Percentiles rank a stretch among this genome's conserved stretches.
These are phyloP conservation scores for Drosophila quasianomalipes DNA, from an alignment of 2,888 invertebrate genomes.

Conservation along the genomic window DNA sequence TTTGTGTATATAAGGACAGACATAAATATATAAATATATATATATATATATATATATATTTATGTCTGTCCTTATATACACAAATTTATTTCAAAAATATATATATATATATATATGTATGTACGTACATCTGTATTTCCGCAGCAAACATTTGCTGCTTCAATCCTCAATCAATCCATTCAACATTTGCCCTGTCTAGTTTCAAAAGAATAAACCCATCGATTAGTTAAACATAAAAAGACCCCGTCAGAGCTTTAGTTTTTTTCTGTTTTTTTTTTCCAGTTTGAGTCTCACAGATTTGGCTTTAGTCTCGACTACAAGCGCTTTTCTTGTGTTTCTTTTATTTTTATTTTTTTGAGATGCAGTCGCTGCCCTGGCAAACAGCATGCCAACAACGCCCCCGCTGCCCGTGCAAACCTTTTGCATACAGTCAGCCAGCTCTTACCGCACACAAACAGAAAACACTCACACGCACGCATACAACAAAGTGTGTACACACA, in stretches of 20 bases:
- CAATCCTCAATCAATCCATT: conserved; percentile 35
- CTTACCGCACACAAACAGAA: conserved; percentile 16
- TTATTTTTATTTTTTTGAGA: not conserved
- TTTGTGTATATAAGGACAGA: not conserved
- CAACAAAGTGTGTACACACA: conserved; percentile 1
- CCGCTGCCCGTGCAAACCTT: conserved; percentile 27
- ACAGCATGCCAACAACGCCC: conserved; percentile 44
- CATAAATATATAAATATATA: not conserved
- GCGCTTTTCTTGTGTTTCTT: conserved; percentile 4
- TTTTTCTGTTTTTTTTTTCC: not conserved
- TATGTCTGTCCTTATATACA: too few relatives aligned
- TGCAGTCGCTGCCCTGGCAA: conserved; percentile 43
- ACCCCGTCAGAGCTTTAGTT: conserved; percentile 6
- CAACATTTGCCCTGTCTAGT: conserved; percentile 32
- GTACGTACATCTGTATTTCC: not conserved
- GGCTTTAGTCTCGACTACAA: conserved; percentile 6
- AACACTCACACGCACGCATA: conserved; percentile 1
- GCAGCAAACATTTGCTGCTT: conserved; percentile 5
- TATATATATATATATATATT: not conserved
- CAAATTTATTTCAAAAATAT: too few relatives aligned
- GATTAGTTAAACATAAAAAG: conserved; percentile 41
- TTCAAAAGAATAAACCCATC: conserved; percentile 31
- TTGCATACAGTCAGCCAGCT: conserved; percentile 41
- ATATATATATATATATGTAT: not conserved
- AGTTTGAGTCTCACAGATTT: conserved; percentile 6